phyloP scores from a whole-genome alignment of 2,888 invertebrate species.

The Drosophila borealis region DNA sequence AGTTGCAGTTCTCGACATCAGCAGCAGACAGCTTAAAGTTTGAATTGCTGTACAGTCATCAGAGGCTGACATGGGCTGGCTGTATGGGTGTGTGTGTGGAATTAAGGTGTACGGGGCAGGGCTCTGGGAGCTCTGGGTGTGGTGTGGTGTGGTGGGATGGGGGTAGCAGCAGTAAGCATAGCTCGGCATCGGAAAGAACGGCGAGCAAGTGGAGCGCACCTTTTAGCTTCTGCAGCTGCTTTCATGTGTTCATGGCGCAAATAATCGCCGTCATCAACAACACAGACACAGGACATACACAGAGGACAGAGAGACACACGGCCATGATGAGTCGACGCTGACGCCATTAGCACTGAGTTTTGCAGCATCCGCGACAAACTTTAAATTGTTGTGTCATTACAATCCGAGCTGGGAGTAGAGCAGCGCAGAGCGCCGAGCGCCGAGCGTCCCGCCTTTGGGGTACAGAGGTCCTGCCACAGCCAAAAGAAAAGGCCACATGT shows the following conservation, averaged over 20 bases:
- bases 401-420: slow-evolving; percentile 61
- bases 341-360: slow-evolving; percentile 80
- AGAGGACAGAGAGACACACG: slow-evolving; percentile 17
- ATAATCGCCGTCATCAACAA: slow-evolving; percentile 79
- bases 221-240: slow-evolving; percentile 73
- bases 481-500: slow-evolving; percentile 58
- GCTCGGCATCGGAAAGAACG: slow-evolving; percentile 51
- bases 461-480: slow-evolving; percentile 21
- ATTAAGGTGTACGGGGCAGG: neutral
- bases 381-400: slow-evolving; percentile 81
- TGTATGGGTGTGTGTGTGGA: neutral
- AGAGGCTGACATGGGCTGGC: slow-evolving; percentile 11
- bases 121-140: too few relatives aligned
- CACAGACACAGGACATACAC: slow-evolving; percentile 44
- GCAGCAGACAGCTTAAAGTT: slow-evolving; percentile 72
- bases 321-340: slow-evolving; percentile 72
- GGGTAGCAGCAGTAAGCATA: neutral
- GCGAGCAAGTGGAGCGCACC: slow-evolving; percentile 74
- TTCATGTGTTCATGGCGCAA: slow-evolving; percentile 80
- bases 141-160: neutral
- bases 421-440: slow-evolving; percentile 5
- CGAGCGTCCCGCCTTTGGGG: slow-evolving; percentile 12
- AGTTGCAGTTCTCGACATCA: slow-evolving; percentile 68
- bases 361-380: slow-evolving; percentile 80
- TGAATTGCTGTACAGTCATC: slow-evolving; percentile 73